Conservation (phyloP, 2,888 invertebrate genomes). For the Eurytoma californica region DNA sequence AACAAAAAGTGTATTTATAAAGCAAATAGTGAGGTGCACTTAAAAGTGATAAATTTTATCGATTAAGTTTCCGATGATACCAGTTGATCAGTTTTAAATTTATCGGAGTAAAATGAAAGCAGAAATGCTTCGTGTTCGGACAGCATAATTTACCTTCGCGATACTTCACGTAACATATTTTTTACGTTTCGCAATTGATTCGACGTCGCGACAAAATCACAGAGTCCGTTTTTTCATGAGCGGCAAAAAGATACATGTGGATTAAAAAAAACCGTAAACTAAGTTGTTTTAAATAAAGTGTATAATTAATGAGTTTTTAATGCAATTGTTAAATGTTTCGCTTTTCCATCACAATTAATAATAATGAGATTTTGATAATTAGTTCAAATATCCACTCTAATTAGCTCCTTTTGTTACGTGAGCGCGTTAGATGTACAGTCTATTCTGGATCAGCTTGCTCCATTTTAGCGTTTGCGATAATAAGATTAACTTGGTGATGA, state of each 20-base stretch:
- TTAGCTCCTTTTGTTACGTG: slow-evolving; percentile 1
- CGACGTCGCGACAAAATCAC: background rate
- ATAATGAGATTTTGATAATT: slow-evolving; percentile 13
- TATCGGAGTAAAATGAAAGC: too few species aligned
- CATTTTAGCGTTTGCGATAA: background rate
- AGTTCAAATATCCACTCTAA: slow-evolving; percentile 23
- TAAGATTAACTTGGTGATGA: too few species aligned
- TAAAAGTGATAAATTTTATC: background rate
- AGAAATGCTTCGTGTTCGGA: background rate
- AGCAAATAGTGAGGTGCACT: background rate
- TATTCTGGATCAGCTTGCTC: background rate
- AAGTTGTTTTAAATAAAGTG: background rate
- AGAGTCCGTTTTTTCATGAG: background rate
- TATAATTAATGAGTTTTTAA: background rate
- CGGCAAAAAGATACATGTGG: background rate
- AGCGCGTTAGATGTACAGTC: slow-evolving; percentile 11
- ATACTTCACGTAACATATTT: slow-evolving; percentile 12
- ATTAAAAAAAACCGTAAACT: background rate
- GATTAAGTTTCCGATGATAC: too few species aligned
- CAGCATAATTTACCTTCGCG: background rate
- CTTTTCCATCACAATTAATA: background rate
- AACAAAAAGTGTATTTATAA: slow-evolving; percentile 11
- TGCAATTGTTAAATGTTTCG: background rate
- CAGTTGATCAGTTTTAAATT: background rate
- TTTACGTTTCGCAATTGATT: slow-evolving; percentile 4